Percentiles rank a stretch among this genome's conserved stretches.
phyloP scores from a whole-genome alignment of 1,140 invertebrate species.

The Leptoteleia sp. region DNA sequence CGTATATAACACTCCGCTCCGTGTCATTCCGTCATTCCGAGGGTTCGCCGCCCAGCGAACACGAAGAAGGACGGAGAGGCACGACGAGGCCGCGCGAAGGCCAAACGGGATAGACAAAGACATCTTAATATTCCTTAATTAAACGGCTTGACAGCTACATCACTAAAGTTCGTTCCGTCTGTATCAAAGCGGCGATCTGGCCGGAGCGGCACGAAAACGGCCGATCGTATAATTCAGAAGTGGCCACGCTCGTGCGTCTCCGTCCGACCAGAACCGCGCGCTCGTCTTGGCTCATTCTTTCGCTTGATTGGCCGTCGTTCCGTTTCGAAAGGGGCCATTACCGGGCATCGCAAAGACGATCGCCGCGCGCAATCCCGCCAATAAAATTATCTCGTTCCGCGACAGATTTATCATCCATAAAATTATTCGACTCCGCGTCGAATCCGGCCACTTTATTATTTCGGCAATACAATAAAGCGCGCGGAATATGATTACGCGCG shows the following conservation, averaged over 20 bases:
- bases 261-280: slow-evolving; percentile 2
- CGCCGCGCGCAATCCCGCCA: slow-evolving; percentile 12
- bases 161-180: slow-evolving; percentile 56
- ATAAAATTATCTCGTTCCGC: slow-evolving; percentile 47
- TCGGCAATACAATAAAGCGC: slow-evolving; percentile 45
- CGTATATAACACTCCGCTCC: slow-evolving; percentile 42
- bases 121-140: slow-evolving; percentile 76
- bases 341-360: slow-evolving; percentile 26
- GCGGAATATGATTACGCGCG: slow-evolving; percentile 47
- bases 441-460: slow-evolving; percentile 37
- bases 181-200: slow-evolving; percentile 69
- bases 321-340: slow-evolving; percentile 48
- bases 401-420: slow-evolving; percentile 54
- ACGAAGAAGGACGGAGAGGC: slow-evolving; percentile 4
- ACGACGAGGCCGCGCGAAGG: too few relatives aligned
- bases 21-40: slow-evolving; percentile 57
- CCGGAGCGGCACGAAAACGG: slow-evolving; percentile 26
- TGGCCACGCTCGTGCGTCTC: slow-evolving; percentile 11
- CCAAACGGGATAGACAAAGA: slow-evolving; percentile 39
- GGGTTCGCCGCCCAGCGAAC: slow-evolving; percentile 15
- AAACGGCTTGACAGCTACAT: slow-evolving; percentile 78
- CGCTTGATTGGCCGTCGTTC: slow-evolving; percentile 60
- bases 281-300: slow-evolving; percentile 32
- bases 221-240: slow-evolving; percentile 52
- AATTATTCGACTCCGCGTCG: slow-evolving; percentile 15